Evolutionary conservation across 2,113 vertebrate genomes (phyloP).

Genomic region (Leucopsar rothschildi): DNA sequence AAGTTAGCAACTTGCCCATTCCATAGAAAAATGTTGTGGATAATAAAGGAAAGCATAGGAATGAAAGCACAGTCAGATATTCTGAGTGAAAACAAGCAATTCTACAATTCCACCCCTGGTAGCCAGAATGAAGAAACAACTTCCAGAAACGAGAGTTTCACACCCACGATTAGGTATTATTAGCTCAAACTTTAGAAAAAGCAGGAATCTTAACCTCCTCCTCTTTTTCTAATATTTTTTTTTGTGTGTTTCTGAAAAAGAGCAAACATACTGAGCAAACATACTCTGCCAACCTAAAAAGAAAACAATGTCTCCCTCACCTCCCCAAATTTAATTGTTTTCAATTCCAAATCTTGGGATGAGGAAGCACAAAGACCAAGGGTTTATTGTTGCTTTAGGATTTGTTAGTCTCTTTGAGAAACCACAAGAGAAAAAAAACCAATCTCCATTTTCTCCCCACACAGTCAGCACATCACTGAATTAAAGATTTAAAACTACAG

Average conservation of each 20-base stretch:
- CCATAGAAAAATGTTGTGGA: rapidly evolving
- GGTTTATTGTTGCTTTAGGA: not conserved
- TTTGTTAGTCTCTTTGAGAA: not conserved
- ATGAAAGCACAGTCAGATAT: not conserved
- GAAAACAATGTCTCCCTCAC: not conserved
- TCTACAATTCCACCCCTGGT: not conserved
- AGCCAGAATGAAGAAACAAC: not conserved
- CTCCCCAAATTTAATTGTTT: not conserved
- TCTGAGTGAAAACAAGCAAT: not conserved
- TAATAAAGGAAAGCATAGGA: not conserved
- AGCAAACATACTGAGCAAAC: not conserved
- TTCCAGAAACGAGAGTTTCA: not conserved
- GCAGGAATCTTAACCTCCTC: not conserved
- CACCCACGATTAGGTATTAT: not conserved
- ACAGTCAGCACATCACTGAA: not conserved
- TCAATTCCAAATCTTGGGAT: not conserved
- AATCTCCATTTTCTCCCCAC: not conserved
- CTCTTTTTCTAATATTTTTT: not conserved
- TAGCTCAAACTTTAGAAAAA: not conserved
- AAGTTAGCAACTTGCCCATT: not conserved
- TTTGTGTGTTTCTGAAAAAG: not conserved
- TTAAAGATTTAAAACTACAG: not conserved
- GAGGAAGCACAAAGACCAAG: not conserved
- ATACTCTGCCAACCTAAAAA: not conserved
- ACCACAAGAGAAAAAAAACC: not conserved